A percentile compares a stretch with the other conserved stretches of the same genome.
phyloP scores from a whole-genome alignment of 1,140 invertebrate species.

The Ridgeia piscesae region DNA sequence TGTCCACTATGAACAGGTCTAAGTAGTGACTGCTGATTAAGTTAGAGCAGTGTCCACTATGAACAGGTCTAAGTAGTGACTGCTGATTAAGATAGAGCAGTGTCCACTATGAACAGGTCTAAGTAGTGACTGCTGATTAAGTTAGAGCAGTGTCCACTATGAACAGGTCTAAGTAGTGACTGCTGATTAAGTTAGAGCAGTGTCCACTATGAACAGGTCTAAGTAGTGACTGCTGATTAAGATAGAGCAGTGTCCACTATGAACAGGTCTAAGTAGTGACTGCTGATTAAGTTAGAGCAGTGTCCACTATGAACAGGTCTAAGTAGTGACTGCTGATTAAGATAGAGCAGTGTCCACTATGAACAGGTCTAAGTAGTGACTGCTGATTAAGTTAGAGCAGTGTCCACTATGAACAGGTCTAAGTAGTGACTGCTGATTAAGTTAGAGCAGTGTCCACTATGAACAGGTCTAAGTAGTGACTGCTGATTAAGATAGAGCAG shows the following conservation, averaged over 20 bases:
- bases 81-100: too few relatives aligned
- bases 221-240: too few relatives aligned
- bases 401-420: not conserved
- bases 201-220: not conserved
- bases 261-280: too few relatives aligned
- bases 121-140: too few relatives aligned
- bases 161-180: too few relatives aligned
- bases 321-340: too few relatives aligned
- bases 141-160: constrained; percentile 32
- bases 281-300: constrained; percentile 55
- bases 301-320: not conserved
- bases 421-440: too few relatives aligned
- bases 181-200: constrained; percentile 55
- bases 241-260: constrained; percentile 1
- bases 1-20: not conserved
- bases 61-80: too few relatives aligned
- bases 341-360: constrained; percentile 1
- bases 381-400: constrained; percentile 55
- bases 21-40: too few relatives aligned
- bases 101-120: not conserved
- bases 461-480: too few relatives aligned
- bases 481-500: too few relatives aligned
- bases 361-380: too few relatives aligned
- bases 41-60: constrained; percentile 32
- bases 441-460: constrained; percentile 32